Conservation (phyloP, 1,140 invertebrate genomes). For the Drosophila simulans region DNA sequence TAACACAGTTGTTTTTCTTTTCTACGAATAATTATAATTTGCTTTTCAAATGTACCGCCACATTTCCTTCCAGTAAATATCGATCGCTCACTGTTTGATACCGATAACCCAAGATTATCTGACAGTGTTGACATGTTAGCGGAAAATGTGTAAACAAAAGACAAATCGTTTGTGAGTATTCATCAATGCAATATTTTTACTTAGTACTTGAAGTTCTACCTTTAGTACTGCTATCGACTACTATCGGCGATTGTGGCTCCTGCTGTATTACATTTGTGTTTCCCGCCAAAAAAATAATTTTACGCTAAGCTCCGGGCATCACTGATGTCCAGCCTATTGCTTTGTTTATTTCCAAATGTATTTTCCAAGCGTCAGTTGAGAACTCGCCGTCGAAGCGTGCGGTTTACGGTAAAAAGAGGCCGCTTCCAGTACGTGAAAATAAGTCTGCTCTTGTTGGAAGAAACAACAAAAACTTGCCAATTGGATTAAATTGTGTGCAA, state of each 20-base stretch:
- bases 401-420: conserved; percentile 53
- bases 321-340: conserved; percentile 3
- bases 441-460: conserved; percentile 8
- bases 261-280: too few relatives aligned
- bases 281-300: neutral
- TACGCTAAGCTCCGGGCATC: neutral
- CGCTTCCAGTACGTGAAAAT: conserved; percentile 50
- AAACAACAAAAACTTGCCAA: conserved; percentile 13
- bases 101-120: neutral
- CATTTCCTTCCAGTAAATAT: neutral
- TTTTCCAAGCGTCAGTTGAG: conserved; percentile 67
- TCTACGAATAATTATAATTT: neutral
- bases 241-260: too few relatives aligned
- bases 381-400: conserved; percentile 46
- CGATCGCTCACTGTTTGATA: conserved; percentile 1
- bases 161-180: too few relatives aligned
- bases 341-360: conserved; percentile 66
- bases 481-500: conserved; percentile 46
- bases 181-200: too few relatives aligned
- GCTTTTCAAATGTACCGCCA: conserved; percentile 3
- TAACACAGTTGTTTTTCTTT: too few relatives aligned
- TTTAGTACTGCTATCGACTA: too few relatives aligned
- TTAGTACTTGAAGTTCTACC: too few relatives aligned
- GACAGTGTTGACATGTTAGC: neutral
- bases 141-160: neutral